Conservation (phyloP, 1,140 invertebrate species). For the Probaryconus sp. region DNA sequence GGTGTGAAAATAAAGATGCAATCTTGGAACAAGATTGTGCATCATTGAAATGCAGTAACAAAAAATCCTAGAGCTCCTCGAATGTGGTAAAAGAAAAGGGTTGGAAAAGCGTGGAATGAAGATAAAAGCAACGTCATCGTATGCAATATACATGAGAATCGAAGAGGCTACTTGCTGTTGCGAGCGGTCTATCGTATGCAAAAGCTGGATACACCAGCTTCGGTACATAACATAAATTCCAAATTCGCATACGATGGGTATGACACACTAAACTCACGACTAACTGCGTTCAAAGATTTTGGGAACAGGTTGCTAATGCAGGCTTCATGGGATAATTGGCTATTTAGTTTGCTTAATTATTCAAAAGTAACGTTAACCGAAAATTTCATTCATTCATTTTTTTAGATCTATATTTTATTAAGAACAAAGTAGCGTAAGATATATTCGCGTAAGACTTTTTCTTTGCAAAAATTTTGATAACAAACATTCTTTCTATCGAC, state of each 20-base stretch:
- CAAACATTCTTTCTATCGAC: no score
- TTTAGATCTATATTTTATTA: no score
- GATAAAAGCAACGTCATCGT: constrained; percentile 51
- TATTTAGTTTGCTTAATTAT: no score
- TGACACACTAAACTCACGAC: background rate
- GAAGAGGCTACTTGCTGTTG: constrained; percentile 55
- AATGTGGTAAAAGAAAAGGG: constrained; percentile 38
- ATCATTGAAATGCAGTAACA: constrained; percentile 35
- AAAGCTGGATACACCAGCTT: constrained; percentile 11
- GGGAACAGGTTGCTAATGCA: no score
- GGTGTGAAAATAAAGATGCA: constrained; percentile 18
- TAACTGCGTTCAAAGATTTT: background rate
- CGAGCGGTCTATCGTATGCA: constrained; percentile 44
- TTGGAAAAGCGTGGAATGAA: constrained; percentile 30
- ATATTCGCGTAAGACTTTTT: no score
- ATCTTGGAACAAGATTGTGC: constrained; percentile 18
- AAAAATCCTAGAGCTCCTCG: constrained; percentile 31
- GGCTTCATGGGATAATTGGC: no score
- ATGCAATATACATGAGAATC: constrained; percentile 61
- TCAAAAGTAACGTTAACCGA: no score
- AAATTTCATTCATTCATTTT: no score
- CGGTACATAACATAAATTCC: constrained; percentile 48
- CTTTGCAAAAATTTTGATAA: no score
- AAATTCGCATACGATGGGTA: constrained; percentile 36
- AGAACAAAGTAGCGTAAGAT: no score